A percentile compares a stretch with the other conserved stretches of the same genome.
phyloP scores from a whole-genome alignment of 2,797 vertebrate species.

The Falco columbarius region DNA sequence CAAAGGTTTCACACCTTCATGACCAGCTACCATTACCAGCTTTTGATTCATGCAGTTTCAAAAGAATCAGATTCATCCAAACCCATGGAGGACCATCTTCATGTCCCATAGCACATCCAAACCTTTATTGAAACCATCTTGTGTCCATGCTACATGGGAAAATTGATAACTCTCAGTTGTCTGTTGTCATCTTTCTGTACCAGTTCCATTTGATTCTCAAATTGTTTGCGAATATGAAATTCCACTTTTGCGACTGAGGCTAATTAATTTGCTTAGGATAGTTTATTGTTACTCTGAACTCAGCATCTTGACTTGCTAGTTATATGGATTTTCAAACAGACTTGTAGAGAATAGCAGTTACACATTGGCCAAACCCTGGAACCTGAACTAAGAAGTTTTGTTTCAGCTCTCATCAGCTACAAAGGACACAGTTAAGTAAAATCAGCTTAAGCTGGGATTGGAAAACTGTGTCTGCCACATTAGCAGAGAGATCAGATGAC shows the following conservation, averaged over 20 bases:
- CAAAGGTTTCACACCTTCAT: not conserved
- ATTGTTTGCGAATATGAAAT: not conserved
- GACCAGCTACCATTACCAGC: not conserved
- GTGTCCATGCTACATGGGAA: not conserved
- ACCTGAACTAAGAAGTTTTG: not conserved
- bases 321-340: not conserved
- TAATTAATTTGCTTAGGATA: not conserved
- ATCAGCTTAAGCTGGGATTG: conserved; percentile 36
- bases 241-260: accelerated
- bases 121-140: not conserved
- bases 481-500: conserved; percentile 71
- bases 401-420: conserved; percentile 30
- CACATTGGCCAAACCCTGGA: not conserved
- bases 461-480: conserved; percentile 66
- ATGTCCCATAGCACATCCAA: not conserved
- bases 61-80: not conserved
- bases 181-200: not conserved
- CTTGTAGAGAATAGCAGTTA: not conserved
- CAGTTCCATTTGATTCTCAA: not conserved
- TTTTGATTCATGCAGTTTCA: not conserved
- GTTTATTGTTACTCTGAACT: not conserved
- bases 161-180: not conserved
- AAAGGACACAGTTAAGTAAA: conserved; percentile 55
- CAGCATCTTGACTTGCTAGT: not conserved
- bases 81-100: not conserved